phyloP scores from a whole-genome alignment of 2,797 vertebrate genomes.

The Schizopygopsis pylzovi region DNA sequence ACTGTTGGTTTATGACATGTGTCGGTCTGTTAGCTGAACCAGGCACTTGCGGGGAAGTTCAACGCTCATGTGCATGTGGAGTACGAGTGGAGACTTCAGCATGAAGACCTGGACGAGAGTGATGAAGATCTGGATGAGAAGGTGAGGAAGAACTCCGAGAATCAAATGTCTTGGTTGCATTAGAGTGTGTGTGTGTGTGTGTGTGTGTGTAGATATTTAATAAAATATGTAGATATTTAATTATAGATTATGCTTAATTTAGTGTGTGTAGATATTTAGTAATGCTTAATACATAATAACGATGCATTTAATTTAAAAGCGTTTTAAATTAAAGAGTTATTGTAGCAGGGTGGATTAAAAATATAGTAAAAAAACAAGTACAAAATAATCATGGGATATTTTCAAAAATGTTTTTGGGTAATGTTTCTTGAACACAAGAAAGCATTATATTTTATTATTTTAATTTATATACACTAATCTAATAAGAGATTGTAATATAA shows the following conservation, averaged over 20 bases:
- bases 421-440: background rate
- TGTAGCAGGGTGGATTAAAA: background rate
- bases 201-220: background rate
- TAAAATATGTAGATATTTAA: background rate
- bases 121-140: conserved; percentile 98
- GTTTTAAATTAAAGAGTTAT: background rate
- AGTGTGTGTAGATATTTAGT: background rate
- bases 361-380: background rate
- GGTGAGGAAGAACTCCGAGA: conserved; percentile 60
- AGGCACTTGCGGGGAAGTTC: conserved; percentile 93
- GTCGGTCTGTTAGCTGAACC: conserved; percentile 82
- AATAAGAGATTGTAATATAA: background rate
- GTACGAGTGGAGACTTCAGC: conserved; percentile 97
- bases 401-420: background rate
- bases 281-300: background rate
- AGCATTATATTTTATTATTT: background rate
- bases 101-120: conserved; percentile 96
- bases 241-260: background rate
- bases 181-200: background rate
- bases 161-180: background rate
- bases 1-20: background rate
- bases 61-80: conserved; percentile 97
- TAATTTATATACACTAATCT: background rate
- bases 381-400: background rate
- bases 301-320: background rate